phyloP scores from a whole-genome alignment of 2,888 invertebrate species.

The Ceratothoa steindachneri region DNA sequence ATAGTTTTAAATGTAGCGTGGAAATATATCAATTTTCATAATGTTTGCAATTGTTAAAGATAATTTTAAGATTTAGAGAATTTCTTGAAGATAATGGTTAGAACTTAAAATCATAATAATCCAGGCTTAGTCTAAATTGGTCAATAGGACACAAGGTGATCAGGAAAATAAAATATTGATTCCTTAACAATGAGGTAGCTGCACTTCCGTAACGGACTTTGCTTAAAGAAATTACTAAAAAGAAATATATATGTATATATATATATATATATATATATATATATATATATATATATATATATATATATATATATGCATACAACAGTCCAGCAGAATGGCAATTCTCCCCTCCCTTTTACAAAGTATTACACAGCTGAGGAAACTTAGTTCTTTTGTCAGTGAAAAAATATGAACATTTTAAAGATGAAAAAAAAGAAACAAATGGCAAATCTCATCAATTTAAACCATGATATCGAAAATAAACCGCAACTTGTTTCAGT shows the following conservation, averaged over 20 bases:
- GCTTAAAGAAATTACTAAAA: no score
- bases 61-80: not conserved
- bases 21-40: not conserved
- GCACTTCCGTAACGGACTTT: not conserved
- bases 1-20: not conserved
- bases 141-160: not conserved
- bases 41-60: not conserved
- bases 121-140: not conserved
- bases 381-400: no score
- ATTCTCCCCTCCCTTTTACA: no score
- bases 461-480: not conserved
- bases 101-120: not conserved
- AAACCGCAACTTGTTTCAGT: not conserved
- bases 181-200: not conserved
- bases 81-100: not conserved
- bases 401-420: not conserved
- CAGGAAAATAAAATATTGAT: not conserved
- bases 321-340: no score
- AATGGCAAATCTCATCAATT: not conserved
- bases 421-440: not conserved
- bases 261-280: no score
- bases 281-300: no score
- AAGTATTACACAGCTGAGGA: no score
- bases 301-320: no score
- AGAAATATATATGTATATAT: no score